Percentiles rank a stretch among this genome's conserved stretches.
These are phyloP conservation scores for Rostratula benghalensis DNA, from an alignment of 2,113 vertebrate species.

Conservation along the genomic window DNA sequence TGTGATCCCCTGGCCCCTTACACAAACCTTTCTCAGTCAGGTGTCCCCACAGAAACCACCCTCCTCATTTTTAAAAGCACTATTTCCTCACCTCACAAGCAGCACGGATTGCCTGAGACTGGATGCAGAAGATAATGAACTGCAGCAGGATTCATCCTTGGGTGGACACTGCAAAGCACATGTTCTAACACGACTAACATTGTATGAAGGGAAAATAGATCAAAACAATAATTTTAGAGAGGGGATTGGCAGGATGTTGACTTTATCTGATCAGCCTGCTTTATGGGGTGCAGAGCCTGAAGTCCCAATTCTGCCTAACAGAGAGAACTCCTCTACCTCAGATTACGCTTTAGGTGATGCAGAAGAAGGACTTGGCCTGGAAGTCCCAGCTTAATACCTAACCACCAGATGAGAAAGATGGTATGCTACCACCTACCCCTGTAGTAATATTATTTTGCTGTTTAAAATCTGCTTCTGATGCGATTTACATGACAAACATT, in stretches of 20 bases:
- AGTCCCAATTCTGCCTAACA: background rate
- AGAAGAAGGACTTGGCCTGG: background rate
- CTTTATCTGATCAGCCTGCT: background rate
- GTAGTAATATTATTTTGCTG: background rate
- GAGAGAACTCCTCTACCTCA: background rate
- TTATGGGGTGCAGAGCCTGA: background rate
- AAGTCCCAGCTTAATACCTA: background rate
- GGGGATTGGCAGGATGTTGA: background rate
- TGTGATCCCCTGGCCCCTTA: background rate
- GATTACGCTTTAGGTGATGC: background rate
- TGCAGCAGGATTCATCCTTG: background rate
- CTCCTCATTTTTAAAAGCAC: background rate
- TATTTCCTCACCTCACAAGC: background rate
- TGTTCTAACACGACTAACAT: background rate
- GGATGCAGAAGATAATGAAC: background rate
- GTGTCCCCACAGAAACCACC: background rate
- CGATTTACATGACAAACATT: background rate
- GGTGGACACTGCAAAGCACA: rapidly evolving
- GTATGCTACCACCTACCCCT: background rate
- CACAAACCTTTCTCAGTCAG: background rate
- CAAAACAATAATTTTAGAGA: background rate
- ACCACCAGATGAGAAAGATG: background rate
- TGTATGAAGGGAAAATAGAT: background rate
- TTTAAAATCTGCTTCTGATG: background rate
- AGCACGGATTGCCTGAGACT: background rate